Evolutionary conservation across 2,888 invertebrate genomes (phyloP).

Genomic region (Acanthosoma haemorrhoidale): DNA sequence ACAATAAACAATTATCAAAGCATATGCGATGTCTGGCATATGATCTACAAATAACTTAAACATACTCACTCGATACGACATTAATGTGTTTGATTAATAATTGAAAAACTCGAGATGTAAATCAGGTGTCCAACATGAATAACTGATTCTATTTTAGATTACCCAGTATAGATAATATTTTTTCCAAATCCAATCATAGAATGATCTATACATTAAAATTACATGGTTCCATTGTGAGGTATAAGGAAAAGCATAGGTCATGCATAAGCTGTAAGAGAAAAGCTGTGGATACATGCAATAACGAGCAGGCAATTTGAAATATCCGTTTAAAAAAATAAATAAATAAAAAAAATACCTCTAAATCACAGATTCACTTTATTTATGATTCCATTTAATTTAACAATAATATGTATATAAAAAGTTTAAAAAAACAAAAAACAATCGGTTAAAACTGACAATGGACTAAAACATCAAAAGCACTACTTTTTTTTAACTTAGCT

Average conservation of each 20-base stretch:
- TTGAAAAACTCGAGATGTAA: no score
- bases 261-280: not conserved
- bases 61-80: no score
- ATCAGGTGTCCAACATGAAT: no score
- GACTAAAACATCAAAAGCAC: conserved; percentile 1
- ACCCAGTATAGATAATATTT: no score
- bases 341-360: not conserved
- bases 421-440: not conserved
- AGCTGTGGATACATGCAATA: not conserved
- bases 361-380: conserved; percentile 3
- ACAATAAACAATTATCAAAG: no score
- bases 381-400: not conserved
- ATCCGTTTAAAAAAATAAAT: not conserved
- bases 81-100: no score
- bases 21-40: no score
- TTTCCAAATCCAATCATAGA: no score
- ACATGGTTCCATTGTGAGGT: not conserved
- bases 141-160: no score
- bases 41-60: no score
- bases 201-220: no score
- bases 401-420: not conserved
- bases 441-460: not conserved
- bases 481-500: not conserved
- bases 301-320: not conserved
- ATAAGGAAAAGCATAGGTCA: not conserved